Base-by-base conservation (phyloP, 1,140 invertebrate species). In the Scaptomyza pallida region DNA sequence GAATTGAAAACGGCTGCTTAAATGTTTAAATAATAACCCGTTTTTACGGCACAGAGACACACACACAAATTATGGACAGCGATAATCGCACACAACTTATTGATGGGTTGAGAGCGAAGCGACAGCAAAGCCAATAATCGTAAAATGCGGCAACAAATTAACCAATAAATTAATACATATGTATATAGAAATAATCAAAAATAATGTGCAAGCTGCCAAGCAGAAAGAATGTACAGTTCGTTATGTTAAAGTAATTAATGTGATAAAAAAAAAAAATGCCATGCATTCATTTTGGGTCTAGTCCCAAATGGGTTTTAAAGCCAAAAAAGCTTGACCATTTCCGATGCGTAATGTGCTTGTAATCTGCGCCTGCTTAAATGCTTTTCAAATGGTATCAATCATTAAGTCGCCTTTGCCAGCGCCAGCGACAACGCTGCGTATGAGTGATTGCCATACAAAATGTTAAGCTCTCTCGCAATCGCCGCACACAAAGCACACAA, bases 121-220 rank as follows among this genome's bases (percentile, higher is more conserved):
- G 62, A 76, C 72, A 61, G 62, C 80, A 48, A 74, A 86, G 64
- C 68, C 78, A 88, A 86, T 86, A 86, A 86, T 88, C 82, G 74
- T 86, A 86, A 86, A 86, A 72, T 70, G 71, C 72, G 65, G 70
- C 63, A 78, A 88, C 82, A 86, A 86, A 86, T 86, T 86, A 86
- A 88, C 83, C 83, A 75, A 86, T 88, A 86, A 86, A 86, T 86
- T 89, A 86, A 89, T 89, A n/a, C n/a, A n/a, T n/a, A n/a, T n/a
- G n/a, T n/a, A n/a, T n/a, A 86, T 75, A 88, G 83, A 83, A 86
- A 80, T 78, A 82, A 88, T 88, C 82, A 86, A 78, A 78, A 86
- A 86, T 86, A 72, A 26, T 26, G 23, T 75, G 54, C 67, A 52
- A 56, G 78, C 78, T 78, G 81, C 88, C 88, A 81, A 81, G 74